Evolutionary conservation across 2,113 vertebrate species (phyloP).

Genomic region (Pholis gunnellus): DNA sequence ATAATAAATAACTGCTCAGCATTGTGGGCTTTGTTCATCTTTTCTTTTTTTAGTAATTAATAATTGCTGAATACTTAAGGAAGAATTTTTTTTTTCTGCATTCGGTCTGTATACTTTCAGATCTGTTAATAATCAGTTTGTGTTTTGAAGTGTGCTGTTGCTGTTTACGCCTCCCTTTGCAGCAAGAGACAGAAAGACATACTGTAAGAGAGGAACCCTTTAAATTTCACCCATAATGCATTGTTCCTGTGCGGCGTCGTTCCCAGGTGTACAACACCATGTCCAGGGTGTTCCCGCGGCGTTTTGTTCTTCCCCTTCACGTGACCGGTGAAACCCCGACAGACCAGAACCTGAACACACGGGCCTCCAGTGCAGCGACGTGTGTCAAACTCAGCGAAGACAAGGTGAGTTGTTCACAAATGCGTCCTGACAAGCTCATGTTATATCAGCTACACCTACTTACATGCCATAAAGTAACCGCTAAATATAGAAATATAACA

Average conservation of each 20-base stretch:
- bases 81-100: background rate
- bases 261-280: conserved; percentile 85
- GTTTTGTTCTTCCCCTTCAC: conserved; percentile 91
- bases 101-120: background rate
- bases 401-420: conserved; percentile 79
- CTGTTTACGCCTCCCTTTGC: background rate
- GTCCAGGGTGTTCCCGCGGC: conserved; percentile 83
- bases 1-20: background rate
- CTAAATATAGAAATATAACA: background rate
- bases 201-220: background rate
- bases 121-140: background rate
- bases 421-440: background rate
- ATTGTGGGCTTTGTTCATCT: background rate
- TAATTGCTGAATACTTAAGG: background rate
- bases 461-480: background rate
- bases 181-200: background rate
- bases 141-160: background rate
- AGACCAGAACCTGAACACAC: conserved; percentile 86
- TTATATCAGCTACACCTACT: background rate
- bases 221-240: background rate
- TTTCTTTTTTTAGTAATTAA: background rate
- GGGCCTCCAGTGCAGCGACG: conserved; percentile 83
- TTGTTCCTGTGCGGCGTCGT: background rate
- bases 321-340: conserved; percentile 77
- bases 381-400: conserved; percentile 85